phyloP scores from a whole-genome alignment of 2,113 vertebrate genomes.

The Fukomys damarensis region DNA sequence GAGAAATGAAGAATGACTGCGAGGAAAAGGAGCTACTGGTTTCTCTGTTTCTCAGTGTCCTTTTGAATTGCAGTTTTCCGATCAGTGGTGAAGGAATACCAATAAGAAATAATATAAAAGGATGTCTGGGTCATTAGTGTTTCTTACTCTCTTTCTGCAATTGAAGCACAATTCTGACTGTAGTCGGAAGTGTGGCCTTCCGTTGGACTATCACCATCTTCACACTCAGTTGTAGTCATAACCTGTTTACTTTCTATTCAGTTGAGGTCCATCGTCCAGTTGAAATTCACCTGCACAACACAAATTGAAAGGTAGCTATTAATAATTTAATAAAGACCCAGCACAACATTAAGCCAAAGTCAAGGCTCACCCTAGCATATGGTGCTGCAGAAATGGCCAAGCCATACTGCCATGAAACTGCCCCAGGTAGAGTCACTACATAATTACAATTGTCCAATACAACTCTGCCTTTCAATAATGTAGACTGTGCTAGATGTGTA shows the following conservation, averaged over 20 bases:
- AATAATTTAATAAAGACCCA: neutral
- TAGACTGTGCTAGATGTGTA: neutral
- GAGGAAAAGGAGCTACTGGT: neutral
- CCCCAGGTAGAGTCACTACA: neutral
- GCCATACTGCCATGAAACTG: rapidly evolving
- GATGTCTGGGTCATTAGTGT: neutral
- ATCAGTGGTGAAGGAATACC: neutral
- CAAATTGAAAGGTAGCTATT: neutral
- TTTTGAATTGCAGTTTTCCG: neutral
- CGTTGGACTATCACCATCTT: neutral
- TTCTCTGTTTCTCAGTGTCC: neutral
- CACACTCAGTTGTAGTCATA: neutral
- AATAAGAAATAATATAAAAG: neutral
- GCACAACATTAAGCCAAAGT: neutral
- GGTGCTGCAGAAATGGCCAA: neutral
- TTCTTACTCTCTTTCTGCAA: neutral
- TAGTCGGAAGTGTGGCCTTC: neutral
- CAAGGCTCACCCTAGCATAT: neutral
- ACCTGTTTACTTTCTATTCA: neutral
- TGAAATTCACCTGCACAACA: neutral
- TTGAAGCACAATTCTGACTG: neutral
- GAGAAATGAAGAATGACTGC: neutral
- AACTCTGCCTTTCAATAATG: neutral
- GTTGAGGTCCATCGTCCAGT: neutral
- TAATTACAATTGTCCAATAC: neutral